Evolutionary conservation across 2,888 invertebrate genomes (phyloP), one percentile per base, ranked within the genome.

Genomic region (Lysandra bellargus): DNA sequence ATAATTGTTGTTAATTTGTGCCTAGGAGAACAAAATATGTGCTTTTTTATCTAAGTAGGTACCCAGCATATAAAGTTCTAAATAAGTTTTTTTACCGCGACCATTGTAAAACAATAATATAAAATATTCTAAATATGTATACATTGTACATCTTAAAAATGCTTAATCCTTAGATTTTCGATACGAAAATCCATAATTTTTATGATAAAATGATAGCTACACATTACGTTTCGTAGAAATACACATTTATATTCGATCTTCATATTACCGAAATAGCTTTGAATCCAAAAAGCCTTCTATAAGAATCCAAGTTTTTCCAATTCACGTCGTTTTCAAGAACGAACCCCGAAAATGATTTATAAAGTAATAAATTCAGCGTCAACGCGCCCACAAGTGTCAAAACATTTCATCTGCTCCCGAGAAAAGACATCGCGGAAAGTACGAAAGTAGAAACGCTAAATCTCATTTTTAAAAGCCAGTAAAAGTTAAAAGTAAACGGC

Each of bases 391-490:
- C 37, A 69, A 37, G 69, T 69, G 69, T 69, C 69, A 14, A 33
- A 69, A 69, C 69, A 69, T 69, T 69, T 69, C 69, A 69, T 69
- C 69, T 69, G 30, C 30, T 37, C 69, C 33, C 69, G 69, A 69
- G 69, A 69, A 69, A 33, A 69, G 69, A 69, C 14, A 69, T 69
- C 33, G 69, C 17, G 5, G 12, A 37, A 33, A 30, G 30, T 30
- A 64, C 14, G 12, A 69, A 33, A 30, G 30, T 23, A 64, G 12
- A 64, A 30, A 64, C 30, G 64, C 4, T 49, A 12, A 64, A 30
- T 64, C 30, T 30, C 64, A 64, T 64, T 64, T 64, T 61, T 9
- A 64, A 64, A 64, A 64, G 30, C 64, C 64, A 30, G 30, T 7
- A 64, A 64, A 64, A 30, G 7, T 12, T 44, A 74, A 74, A 74